Evolutionary conservation across 2,113 vertebrate species (phyloP).

Genomic region (Pao palembangensis): DNA sequence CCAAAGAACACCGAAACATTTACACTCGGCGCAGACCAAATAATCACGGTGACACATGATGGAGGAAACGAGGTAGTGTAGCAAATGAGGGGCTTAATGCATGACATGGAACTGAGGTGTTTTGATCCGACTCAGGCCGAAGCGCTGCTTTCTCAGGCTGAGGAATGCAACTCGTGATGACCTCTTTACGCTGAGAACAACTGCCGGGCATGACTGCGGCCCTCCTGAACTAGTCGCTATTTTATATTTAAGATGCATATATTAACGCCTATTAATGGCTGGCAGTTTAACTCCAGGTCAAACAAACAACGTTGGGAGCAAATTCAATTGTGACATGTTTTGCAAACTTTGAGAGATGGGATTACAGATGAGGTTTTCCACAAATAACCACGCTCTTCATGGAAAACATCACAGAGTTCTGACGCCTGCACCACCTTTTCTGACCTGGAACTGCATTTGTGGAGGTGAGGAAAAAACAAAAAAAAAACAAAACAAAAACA

Average conservation of each 20-base stretch:
- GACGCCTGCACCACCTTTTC: too few relatives aligned
- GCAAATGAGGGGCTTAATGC: constrained; percentile 65
- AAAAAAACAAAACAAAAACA: not conserved
- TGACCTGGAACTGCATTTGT: not conserved
- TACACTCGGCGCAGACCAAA: constrained; percentile 53
- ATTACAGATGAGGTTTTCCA: not conserved
- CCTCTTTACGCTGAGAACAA: constrained; percentile 59
- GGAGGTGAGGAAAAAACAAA: not conserved
- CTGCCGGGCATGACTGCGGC: constrained; percentile 45
- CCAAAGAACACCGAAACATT: constrained; percentile 57
- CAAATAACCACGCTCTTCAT: not conserved
- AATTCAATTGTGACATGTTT: too few relatives aligned
- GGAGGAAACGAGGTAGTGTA: constrained; percentile 44
- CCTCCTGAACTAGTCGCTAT: constrained; percentile 25
- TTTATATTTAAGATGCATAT: not conserved
- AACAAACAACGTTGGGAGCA: too few relatives aligned
- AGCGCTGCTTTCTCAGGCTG: constrained; percentile 34
- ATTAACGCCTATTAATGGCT: too few relatives aligned
- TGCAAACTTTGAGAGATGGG: too few relatives aligned
- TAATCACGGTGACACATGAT: constrained; percentile 56
- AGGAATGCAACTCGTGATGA: constrained; percentile 43
- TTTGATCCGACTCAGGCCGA: constrained; percentile 57
- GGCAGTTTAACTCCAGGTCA: too few relatives aligned
- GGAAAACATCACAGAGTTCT: not conserved
- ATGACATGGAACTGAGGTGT: constrained; percentile 64